Base-by-base conservation (phyloP, 2,888 invertebrate genomes). In the Polietes domitor region DNA sequence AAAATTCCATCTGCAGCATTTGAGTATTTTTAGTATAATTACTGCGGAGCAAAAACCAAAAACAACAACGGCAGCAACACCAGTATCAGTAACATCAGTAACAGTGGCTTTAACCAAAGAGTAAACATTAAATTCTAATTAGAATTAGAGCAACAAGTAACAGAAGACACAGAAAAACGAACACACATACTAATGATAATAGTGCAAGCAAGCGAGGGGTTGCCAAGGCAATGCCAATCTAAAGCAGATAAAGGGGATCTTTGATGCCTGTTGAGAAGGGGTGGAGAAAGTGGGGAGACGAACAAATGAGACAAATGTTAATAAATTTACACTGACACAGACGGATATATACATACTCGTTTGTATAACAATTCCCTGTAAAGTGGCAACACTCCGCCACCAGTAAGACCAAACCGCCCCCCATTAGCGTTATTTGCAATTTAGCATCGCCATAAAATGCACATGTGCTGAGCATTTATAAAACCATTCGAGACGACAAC, bases 121-220 rank as follows among this genome's bases (percentile, higher is more conserved):
- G 74, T 74, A 55, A 70, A 68, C 73, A 74, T 79, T 79, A 74
- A 74, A 76, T 77, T 77, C 26, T 72, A 81, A 81, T 81, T 81
- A 73, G 55, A 77, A 77, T 72, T 72, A 19, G 55, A 81, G 81
- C 81, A 81, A 81, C 81, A 81, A 77, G 81, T 81, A 63, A 72
- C 32, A 21, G 12, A 12, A 41, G 24, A n/a, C 19, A 24, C 55
- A 37, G 10, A 12, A 65, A 65, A 32, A 37, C 19, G 9, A 32
- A n/a, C n/a, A n/a, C 1, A 65, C 17, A 65, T 37, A 37, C 37
- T 73, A 73, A 72, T 37, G n/a, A 32, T 70, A 71, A 15, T 12
- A 71, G 24, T 50, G 32, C 65, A 32, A n/a, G n/a, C 28, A 12
- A 10, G 12, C 50, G 15, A 2, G 37, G 71, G 37, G 71, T 73